Conservation (phyloP, 2,797 vertebrate species). For the Danionella dracula region DNA sequence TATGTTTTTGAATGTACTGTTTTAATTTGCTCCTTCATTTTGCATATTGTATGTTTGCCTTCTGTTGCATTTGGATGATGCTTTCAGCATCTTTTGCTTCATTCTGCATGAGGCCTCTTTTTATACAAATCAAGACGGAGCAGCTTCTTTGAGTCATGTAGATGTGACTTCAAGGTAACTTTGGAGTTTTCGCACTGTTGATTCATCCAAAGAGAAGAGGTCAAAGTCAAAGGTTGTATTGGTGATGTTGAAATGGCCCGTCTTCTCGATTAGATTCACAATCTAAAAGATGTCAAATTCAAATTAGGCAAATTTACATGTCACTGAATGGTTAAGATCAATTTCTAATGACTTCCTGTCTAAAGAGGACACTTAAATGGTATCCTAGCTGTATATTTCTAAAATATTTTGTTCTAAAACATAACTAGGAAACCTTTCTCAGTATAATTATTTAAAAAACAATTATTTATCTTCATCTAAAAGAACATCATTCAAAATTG, state of each 20-base stretch:
- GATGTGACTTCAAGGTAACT: constrained; percentile 94
- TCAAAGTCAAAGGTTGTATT: constrained; percentile 99
- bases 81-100: constrained; percentile 15
- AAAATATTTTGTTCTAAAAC: no score
- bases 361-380: no score
- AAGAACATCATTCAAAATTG: no score
- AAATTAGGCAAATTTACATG: background rate
- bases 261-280: constrained; percentile 96
- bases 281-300: constrained; percentile 82
- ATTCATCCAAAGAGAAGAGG: constrained; percentile 96
- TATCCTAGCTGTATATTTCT: no score
- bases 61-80: constrained; percentile 30
- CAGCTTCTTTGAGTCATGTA: constrained; percentile 78
- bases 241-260: constrained; percentile 95
- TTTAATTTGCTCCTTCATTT: constrained; percentile 2
- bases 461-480: no score
- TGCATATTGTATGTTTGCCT: background rate
- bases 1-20: constrained; percentile 1
- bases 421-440: no score
- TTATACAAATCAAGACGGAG: constrained; percentile 43
- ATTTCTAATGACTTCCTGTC: no score
- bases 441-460: no score
- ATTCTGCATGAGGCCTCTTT: constrained; percentile 28
- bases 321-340: no score
- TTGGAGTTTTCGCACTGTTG: constrained; percentile 97